Base-by-base conservation (phyloP, 2,113 vertebrate species). In the Odobenus rosmarus region DNA sequence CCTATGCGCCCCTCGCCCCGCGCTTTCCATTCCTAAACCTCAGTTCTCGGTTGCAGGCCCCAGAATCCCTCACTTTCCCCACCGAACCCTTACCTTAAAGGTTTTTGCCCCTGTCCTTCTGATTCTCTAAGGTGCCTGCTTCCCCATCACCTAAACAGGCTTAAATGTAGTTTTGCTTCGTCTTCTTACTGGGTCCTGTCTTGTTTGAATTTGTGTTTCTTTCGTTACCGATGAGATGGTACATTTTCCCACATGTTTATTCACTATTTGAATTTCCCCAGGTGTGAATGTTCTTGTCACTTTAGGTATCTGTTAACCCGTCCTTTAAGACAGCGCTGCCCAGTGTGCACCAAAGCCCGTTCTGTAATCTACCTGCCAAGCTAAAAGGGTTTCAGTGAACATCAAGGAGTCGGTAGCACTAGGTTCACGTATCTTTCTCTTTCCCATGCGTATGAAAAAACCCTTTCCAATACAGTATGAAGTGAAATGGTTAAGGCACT, bases 1-100 rank as follows among this genome's bases (percentile, higher is more conserved):
- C 7, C 14, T 1, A 5, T 4, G 72, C 53, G 14, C 42, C 9
- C 0, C 5, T 2, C 9, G 7, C 13, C 7, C 0, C 10, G 49
- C 10, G 61, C 15, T 71, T 62, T 15, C 31, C 13, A 36, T 26
- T 69, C 21, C 33, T 36, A 51, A 51, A 19, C 8, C 14, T 36
- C 81, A 18, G 6, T 26, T 72, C 61, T 71, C 2, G 5, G 7
- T 55, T 24, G 39, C 80, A 46, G 77, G 24, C 11, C 55, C 31
- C 33, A 46, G 49, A 80, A 49, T 59, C 39, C 36, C 28, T 31
- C 71, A 23, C 36, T 87, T 69, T 36, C 3, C 18, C 62, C 51
- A 16, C 23, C 7, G 18, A 72, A 82, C 33, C 5, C 19, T 84
- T 42, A 49, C 53, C n/a, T 85, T 79, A 3, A 15, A 95, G 3